phyloP scores from a whole-genome alignment of 2,888 invertebrate species.

The Agrochola lychnidis region DNA sequence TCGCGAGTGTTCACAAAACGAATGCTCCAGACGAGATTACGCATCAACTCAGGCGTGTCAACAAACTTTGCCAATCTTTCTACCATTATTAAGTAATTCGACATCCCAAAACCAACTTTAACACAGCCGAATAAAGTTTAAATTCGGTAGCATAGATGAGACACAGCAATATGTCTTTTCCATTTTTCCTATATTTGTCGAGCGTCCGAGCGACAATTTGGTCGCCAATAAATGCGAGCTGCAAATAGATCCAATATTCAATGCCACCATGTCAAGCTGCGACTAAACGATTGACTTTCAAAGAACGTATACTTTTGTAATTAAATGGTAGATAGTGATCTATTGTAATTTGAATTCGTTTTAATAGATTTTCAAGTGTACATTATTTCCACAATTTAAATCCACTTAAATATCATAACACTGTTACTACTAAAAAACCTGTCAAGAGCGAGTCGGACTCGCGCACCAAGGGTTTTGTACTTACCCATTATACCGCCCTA shows the following conservation, averaged over 20 bases:
- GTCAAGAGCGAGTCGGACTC: no score
- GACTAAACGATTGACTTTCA: conserved; percentile 38
- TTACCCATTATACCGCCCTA: no score
- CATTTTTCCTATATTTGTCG: conserved; percentile 75
- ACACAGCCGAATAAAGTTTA: conserved; percentile 35
- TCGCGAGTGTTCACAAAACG: conserved; percentile 69
- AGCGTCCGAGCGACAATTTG: conserved; percentile 67
- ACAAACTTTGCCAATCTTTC: conserved; percentile 80
- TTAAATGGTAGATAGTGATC: conserved; percentile 9
- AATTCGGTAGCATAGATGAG: conserved; percentile 22
- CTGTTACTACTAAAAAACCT: no score
- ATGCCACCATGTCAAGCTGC: conserved; percentile 51
- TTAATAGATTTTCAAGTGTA: background rate
- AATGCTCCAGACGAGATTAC: conserved; percentile 79
- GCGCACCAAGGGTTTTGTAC: no score
- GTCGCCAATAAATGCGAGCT: conserved; percentile 71
- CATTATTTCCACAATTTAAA: background rate
- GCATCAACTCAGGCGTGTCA: conserved; percentile 75
- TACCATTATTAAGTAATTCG: conserved; percentile 73
- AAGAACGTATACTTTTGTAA: conserved; percentile 33
- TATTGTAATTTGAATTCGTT: conserved; percentile 4
- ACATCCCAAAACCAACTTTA: conserved; percentile 52
- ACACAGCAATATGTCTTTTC: conserved; percentile 70
- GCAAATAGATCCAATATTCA: conserved; percentile 57
- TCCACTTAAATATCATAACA: background rate